Conservation (phyloP, 1,140 invertebrate genomes). For the Caenorhabditis elegans region DNA sequence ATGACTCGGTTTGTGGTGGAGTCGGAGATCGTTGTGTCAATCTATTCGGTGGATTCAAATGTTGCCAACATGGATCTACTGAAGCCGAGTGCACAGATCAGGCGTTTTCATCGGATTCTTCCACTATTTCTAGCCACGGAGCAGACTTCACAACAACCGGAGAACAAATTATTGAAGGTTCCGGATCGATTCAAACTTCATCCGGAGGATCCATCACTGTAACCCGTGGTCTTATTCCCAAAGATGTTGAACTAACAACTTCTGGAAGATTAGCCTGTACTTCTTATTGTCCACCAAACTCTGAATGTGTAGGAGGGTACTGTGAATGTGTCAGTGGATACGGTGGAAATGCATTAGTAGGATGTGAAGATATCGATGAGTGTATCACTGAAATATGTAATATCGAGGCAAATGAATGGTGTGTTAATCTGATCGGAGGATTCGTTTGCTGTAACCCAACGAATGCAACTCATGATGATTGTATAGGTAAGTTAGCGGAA, state of each 20-base stretch:
- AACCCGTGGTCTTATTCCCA: not conserved
- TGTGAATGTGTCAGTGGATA: constrained; percentile 51
- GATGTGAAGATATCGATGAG: constrained; percentile 58
- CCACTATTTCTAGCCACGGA: not conserved
- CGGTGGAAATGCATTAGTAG: constrained; percentile 44
- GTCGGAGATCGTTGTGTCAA: constrained; percentile 58
- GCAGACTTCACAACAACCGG: constrained; percentile 13
- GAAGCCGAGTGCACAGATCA: constrained; percentile 47
- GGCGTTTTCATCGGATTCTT: not conserved
- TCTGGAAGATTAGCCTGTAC: constrained; percentile 15
- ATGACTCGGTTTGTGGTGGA: constrained; percentile 52
- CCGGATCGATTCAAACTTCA: not conserved
- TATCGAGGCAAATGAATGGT: constrained; percentile 47
- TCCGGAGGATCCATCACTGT: not conserved
- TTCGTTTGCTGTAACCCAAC: constrained; percentile 50
- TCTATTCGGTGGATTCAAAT: constrained; percentile 50
- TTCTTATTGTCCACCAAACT: constrained; percentile 49
- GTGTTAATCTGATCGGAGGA: constrained; percentile 54
- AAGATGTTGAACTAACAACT: not conserved
- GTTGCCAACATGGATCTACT: constrained; percentile 50
- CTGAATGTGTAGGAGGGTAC: constrained; percentile 46
- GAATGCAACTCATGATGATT: constrained; percentile 16
- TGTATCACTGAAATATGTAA: constrained; percentile 42
- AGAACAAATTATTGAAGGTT: not conserved
- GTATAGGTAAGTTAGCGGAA: not conserved